Percentiles rank a stretch among this genome's conserved stretches.
Conservation (phyloP, 2,888 invertebrate species). For the Melinopterus prodromus region DNA sequence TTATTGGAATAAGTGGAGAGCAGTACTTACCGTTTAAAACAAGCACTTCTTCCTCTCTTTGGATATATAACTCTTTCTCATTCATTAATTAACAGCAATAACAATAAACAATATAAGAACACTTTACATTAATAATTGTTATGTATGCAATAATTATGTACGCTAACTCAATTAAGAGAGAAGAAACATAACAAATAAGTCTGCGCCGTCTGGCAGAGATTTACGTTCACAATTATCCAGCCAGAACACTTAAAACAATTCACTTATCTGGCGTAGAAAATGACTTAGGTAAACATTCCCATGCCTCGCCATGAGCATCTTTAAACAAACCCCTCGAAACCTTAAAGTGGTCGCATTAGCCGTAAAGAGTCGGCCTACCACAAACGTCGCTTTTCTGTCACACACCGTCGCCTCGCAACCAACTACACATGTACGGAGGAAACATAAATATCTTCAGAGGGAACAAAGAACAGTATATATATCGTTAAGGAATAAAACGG, state of each 20-base stretch:
- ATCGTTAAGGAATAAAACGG: neutral
- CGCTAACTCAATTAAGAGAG: neutral
- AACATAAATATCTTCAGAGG: constrained; percentile 14
- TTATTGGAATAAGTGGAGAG: no score
- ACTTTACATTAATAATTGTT: neutral
- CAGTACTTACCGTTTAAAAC: no score
- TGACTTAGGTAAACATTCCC: constrained; percentile 38
- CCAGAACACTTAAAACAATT: constrained; percentile 21
- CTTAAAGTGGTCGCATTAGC: constrained; percentile 32
- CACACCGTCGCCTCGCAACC: neutral
- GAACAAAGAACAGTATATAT: neutral
- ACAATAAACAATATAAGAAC: neutral
- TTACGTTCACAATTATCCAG: neutral
- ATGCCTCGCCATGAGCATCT: constrained; percentile 26
- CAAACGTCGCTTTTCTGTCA: constrained; percentile 10
- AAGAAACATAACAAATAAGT: neutral
- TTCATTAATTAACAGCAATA: neutral
- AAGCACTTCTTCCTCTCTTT: no score
- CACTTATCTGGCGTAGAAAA: constrained; percentile 35
- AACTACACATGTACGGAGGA: constrained; percentile 18
- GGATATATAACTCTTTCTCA: no score
- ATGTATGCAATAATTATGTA: neutral
- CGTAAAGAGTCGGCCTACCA: neutral
- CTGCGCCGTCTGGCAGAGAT: neutral
- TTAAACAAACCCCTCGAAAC: constrained; percentile 31